These are phyloP conservation scores for Akabosia matsudoensis DNA, from an alignment of 1,140 invertebrate genomes.

Conservation along the genomic window DNA sequence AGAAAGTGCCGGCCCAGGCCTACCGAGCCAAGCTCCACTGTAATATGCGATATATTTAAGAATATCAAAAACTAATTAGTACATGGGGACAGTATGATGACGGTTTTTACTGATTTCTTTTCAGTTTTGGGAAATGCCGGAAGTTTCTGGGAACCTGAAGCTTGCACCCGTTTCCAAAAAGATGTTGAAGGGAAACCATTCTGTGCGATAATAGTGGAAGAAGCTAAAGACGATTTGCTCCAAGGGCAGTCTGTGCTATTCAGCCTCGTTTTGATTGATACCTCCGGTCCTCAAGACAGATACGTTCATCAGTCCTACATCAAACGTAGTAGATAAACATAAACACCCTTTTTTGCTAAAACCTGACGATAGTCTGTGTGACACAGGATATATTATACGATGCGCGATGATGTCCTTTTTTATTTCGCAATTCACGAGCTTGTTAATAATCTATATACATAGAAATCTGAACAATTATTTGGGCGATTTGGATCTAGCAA, in stretches of 20 bases:
- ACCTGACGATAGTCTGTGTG: too few relatives aligned
- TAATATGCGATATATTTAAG: conserved; percentile 12
- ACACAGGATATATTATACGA: background rate
- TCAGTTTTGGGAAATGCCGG: conserved; percentile 20
- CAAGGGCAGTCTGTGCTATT: background rate
- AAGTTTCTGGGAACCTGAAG: conserved; percentile 22
- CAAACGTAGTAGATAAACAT: conserved; percentile 11
- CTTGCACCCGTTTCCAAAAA: conserved; percentile 30
- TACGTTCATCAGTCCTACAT: conserved; percentile 31
- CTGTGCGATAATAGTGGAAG: conserved; percentile 26
- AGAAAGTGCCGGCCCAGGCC: conserved; percentile 7
- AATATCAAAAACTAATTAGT: background rate
- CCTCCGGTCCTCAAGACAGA: conserved; percentile 32
- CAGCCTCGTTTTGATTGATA: conserved; percentile 32
- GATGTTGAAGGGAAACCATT: conserved; percentile 35
- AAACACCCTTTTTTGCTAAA: background rate
- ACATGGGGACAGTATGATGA: background rate
- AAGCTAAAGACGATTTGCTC: conserved; percentile 16
- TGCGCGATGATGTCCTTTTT: background rate
- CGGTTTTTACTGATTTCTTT: background rate
- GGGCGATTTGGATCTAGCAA: too few relatives aligned
- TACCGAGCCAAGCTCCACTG: conserved; percentile 14
- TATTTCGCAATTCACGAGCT: conserved; percentile 24
- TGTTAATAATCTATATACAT: conserved; percentile 2
- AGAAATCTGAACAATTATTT: too few relatives aligned